A percentile compares a stretch with the other conserved stretches of the same genome.
Conservation (phyloP, 1,140 invertebrate species). For the Micrasema minimum region DNA sequence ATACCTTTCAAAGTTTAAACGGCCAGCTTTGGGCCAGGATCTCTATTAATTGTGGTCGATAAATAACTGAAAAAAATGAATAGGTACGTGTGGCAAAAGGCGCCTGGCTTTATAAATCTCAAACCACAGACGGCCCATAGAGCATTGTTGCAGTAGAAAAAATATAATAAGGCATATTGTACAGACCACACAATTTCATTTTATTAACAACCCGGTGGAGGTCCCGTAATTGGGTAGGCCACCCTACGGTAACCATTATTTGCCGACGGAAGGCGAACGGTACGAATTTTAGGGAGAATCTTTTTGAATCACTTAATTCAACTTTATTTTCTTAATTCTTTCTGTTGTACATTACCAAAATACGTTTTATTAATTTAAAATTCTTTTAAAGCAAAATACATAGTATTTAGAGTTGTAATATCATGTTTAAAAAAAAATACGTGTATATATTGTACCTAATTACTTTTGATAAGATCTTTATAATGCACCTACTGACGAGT, state of each 20-base stretch:
- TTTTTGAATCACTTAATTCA: too few species aligned
- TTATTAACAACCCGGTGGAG: slow-evolving; percentile 22
- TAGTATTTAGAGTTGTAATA: too few species aligned
- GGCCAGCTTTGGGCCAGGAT: slow-evolving; percentile 27
- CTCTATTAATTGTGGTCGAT: slow-evolving; percentile 41
- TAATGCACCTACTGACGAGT: too few species aligned
- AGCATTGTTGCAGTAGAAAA: slow-evolving; percentile 28
- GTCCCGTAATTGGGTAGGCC: slow-evolving; percentile 27
- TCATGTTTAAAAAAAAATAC: too few species aligned
- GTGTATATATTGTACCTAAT: too few species aligned
- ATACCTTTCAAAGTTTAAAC: background rate
- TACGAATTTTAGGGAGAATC: too few species aligned
- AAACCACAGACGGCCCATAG: slow-evolving; percentile 10
- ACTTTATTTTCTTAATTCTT: too few species aligned
- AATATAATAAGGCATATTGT: slow-evolving; percentile 32
- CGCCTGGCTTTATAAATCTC: slow-evolving; percentile 38
- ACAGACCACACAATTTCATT: slow-evolving; percentile 41
- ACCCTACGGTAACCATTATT: slow-evolving; percentile 6
- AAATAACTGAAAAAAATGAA: slow-evolving; percentile 33
- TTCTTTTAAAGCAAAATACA: too few species aligned
- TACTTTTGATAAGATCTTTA: too few species aligned
- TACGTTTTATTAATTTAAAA: too few species aligned
- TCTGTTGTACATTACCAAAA: too few species aligned
- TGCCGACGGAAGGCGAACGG: too few species aligned
- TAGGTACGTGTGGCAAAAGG: slow-evolving; percentile 31